Percentiles rank a stretch among this genome's conserved stretches.
Conservation (phyloP, 2,888 invertebrate species). For the Byasa hedistus region DNA sequence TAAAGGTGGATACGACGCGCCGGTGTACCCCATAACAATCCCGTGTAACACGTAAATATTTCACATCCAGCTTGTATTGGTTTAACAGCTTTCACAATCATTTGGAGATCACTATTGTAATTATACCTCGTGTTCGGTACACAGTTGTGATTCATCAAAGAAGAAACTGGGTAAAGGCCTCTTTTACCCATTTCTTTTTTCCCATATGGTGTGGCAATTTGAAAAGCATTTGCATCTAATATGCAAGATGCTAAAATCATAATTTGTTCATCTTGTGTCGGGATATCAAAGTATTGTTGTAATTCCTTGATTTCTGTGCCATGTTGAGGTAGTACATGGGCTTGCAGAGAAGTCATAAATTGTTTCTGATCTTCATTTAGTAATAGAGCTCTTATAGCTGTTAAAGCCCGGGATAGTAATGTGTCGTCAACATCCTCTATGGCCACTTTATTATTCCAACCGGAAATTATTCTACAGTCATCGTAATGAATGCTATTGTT, state of each 20-base stretch:
- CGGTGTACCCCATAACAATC: conserved; percentile 84
- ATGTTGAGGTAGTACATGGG: conserved; percentile 76
- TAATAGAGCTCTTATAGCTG: conserved; percentile 63
- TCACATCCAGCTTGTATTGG: conserved; percentile 81
- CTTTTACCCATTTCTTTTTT: conserved; percentile 76
- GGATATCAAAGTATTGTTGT: conserved; percentile 71
- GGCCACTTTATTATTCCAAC: conserved; percentile 77
- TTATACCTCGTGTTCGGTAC: conserved; percentile 83
- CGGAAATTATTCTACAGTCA: conserved; percentile 83
- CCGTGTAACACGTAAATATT: conserved; percentile 83
- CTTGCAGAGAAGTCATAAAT: conserved; percentile 76
- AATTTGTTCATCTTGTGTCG: conserved; percentile 76
- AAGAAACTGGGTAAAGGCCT: conserved; percentile 84
- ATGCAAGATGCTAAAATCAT: conserved; percentile 81
- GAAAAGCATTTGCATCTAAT: conserved; percentile 85
- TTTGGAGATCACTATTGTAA: conserved; percentile 78
- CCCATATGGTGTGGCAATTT: conserved; percentile 73
- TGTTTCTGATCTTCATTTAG: conserved; percentile 69
- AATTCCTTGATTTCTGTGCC: conserved; percentile 80
- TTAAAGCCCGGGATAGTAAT: conserved; percentile 58
- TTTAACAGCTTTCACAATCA: conserved; percentile 81
- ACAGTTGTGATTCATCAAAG: conserved; percentile 85
- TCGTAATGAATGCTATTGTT: conserved; percentile 76
- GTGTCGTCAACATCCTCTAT: conserved; percentile 61
- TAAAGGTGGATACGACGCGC: conserved; percentile 81